Evolutionary conservation across 2,888 invertebrate species (phyloP).

Genomic region (Acheta domesticus): DNA sequence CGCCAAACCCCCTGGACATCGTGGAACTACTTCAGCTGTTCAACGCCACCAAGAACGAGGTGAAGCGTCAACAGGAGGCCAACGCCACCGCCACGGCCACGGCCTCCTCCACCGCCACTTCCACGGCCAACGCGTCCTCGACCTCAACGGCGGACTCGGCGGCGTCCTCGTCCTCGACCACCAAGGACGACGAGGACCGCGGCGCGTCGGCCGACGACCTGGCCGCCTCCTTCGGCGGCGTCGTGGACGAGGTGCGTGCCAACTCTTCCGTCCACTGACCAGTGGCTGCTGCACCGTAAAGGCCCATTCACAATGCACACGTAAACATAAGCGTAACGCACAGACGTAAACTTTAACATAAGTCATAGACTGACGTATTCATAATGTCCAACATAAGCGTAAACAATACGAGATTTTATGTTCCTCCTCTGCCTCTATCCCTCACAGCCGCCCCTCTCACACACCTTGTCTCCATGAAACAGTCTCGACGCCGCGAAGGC

Average conservation of each 20-base stretch:
- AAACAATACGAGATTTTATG: too few species aligned
- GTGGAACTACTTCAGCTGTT: conserved; percentile 46
- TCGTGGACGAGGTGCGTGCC: neutral
- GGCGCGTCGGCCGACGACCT: neutral
- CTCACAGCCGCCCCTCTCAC: too few species aligned
- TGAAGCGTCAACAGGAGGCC: conserved; percentile 51
- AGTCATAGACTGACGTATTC: too few species aligned
- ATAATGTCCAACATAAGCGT: too few species aligned
- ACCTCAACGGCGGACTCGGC: neutral
- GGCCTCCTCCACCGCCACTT: conserved; percentile 27
- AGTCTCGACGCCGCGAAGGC: too few species aligned
- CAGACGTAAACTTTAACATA: too few species aligned
- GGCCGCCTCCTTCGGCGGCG: neutral
- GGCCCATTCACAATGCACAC: too few species aligned
- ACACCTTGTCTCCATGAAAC: too few species aligned
- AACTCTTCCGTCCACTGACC: too few species aligned
- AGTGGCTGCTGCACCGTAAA: too few species aligned
- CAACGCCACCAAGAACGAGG: conserved; percentile 50
- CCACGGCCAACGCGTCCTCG: conserved; percentile 33
- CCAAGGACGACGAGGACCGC: conserved; percentile 5
- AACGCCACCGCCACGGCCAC: conserved; percentile 29
- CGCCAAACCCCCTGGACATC: conserved; percentile 48
- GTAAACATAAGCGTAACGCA: too few species aligned
- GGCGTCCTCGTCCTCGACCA: neutral
- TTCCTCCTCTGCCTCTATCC: too few species aligned